Conservation (phyloP, 2,113 vertebrate genomes). For the Thunnus thynnus region DNA sequence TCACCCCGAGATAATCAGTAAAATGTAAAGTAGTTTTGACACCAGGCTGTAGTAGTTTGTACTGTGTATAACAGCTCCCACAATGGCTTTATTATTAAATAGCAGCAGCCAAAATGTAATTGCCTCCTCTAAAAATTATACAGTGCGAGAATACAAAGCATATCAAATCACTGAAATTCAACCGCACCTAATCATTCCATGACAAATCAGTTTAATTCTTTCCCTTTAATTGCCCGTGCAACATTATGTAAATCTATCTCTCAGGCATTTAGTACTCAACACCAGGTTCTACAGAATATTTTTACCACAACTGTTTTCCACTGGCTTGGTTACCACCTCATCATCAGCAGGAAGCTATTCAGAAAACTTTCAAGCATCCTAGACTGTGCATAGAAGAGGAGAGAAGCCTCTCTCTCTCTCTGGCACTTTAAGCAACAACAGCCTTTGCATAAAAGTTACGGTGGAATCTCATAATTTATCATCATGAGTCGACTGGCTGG, state of each 20-base stretch:
- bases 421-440: conserved; percentile 4
- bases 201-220: conserved; percentile 62
- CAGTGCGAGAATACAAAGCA: conserved; percentile 19
- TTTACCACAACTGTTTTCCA: conserved; percentile 5
- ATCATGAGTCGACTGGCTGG: conserved; percentile 16
- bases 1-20: conserved; percentile 7
- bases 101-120: conserved; percentile 31
- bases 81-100: conserved; percentile 34
- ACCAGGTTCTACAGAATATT: conserved; percentile 17
- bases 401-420: not conserved
- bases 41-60: not conserved
- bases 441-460: conserved; percentile 37
- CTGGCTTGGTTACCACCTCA: not conserved
- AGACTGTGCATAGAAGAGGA: not conserved
- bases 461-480: conserved; percentile 39
- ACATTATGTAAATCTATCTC: conserved; percentile 49
- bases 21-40: conserved; percentile 26
- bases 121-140: conserved; percentile 30
- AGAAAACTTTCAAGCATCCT: conserved; percentile 22
- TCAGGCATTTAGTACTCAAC: conserved; percentile 16
- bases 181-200: conserved; percentile 40
- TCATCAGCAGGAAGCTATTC: conserved; percentile 22
- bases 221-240: conserved; percentile 56
- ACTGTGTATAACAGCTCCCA: not conserved
- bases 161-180: conserved; percentile 50